Percentiles rank a stretch among this genome's conserved stretches.
phyloP scores from a whole-genome alignment of 1,140 invertebrate species.

The Zaprionus vittiger region DNA sequence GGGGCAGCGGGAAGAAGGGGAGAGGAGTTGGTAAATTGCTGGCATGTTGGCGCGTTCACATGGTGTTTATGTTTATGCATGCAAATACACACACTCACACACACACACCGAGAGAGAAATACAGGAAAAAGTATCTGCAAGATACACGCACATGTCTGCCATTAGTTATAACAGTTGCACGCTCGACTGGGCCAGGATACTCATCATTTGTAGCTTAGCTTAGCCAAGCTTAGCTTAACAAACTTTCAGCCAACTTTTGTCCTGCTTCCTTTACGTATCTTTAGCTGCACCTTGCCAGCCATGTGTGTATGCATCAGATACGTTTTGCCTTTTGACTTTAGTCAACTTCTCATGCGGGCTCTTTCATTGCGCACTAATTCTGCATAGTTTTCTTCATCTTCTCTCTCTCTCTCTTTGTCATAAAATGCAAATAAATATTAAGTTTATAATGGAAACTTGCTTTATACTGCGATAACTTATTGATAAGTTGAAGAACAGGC shows the following conservation, averaged over 20 bases:
- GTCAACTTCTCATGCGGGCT: slow-evolving; percentile 30
- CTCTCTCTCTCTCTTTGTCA: not conserved
- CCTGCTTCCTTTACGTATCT: not conserved
- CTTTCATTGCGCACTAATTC: slow-evolving; percentile 10
- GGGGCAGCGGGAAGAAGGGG: not conserved
- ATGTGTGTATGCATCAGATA: slow-evolving; percentile 27
- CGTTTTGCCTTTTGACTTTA: slow-evolving; percentile 28
- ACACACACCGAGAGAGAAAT: slow-evolving; percentile 2
- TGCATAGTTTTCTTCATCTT: slow-evolving; percentile 5
- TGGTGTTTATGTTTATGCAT: slow-evolving; percentile 77
- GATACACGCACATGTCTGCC: slow-evolving; percentile 17
- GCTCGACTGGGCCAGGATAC: slow-evolving; percentile 11
- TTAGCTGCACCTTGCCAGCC: not conserved
- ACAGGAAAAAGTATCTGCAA: slow-evolving; percentile 29
- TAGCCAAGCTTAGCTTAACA: slow-evolving; percentile 9
- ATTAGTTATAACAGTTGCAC: slow-evolving; percentile 33
- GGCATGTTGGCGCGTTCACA: slow-evolving; percentile 41
- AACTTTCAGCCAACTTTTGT: slow-evolving; percentile 7
- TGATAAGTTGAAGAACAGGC: not conserved
- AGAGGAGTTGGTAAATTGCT: slow-evolving; percentile 15
- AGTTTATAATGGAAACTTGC: not conserved
- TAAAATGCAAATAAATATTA: slow-evolving; percentile 12
- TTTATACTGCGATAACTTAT: not conserved
- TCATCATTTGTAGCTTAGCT: not conserved
- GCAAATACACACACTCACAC: slow-evolving; percentile 49